Percentiles rank a stretch among this genome's conserved stretches.
Evolutionary conservation across 2,113 vertebrate species (phyloP).

Genomic region (Ictidomys tridecemlineatus): DNA sequence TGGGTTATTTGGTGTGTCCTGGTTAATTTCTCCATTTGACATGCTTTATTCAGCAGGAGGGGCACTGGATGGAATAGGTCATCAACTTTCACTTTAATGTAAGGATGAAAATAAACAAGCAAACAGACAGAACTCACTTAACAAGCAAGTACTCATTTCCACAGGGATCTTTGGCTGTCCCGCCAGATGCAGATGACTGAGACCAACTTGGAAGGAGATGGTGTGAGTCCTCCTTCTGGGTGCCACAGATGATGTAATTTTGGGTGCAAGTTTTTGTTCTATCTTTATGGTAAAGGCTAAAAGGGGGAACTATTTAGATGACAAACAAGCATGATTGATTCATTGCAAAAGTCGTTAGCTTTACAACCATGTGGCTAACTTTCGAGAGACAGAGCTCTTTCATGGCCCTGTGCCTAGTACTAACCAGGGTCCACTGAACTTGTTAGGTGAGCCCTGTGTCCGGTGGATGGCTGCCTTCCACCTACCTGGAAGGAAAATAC

Average conservation of each 20-base stretch:
- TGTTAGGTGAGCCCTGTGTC: background rate
- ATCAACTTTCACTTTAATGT: background rate
- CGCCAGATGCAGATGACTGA: fast-evolving
- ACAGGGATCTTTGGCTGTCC: background rate
- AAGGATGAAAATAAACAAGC: background rate
- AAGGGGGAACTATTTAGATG: background rate
- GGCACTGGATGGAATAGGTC: background rate
- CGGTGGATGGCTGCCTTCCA: background rate
- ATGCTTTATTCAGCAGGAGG: background rate
- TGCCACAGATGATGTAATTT: background rate
- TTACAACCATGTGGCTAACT: background rate
- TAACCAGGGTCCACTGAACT: background rate
- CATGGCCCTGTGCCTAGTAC: background rate
- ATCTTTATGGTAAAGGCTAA: background rate
- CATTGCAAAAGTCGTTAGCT: background rate
- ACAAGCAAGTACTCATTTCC: background rate
- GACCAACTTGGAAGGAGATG: background rate
- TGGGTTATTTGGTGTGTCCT: background rate
- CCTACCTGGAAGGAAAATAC: conserved; percentile 37
- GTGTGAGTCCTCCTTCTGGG: background rate
- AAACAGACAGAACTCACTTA: fast-evolving
- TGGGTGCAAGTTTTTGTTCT: background rate
- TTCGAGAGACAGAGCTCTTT: background rate
- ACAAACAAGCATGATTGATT: background rate
- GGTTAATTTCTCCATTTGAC: background rate